These are phyloP conservation scores for Bombus superbus DNA, from an alignment of 1,140 invertebrate species.

Conservation along the genomic window DNA sequence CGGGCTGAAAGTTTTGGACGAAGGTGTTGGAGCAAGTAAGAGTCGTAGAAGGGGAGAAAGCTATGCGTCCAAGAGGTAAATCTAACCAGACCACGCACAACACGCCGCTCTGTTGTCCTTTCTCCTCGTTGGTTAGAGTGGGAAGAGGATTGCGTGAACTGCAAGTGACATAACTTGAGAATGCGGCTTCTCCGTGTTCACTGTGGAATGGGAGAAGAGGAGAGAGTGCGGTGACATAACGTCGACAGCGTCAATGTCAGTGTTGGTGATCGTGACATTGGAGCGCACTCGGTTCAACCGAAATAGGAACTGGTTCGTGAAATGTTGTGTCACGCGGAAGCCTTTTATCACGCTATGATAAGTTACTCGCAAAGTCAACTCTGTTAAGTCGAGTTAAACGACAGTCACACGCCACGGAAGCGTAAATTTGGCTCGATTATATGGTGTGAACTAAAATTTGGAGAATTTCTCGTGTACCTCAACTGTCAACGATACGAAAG, in stretches of 20 bases:
- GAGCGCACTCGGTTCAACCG: background rate
- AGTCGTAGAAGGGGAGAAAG: constrained; percentile 23
- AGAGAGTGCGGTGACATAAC: constrained; percentile 62
- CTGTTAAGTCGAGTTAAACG: no score
- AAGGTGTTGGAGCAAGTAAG: background rate
- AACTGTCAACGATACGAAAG: no score
- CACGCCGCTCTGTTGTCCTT: constrained; percentile 8
- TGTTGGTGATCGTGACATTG: constrained; percentile 43
- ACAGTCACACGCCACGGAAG: no score
- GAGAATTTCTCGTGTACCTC: no score
- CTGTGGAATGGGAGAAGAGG: background rate
- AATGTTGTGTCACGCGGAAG: background rate
- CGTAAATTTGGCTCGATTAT: no score
- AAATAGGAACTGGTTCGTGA: background rate
- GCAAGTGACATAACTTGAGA: constrained; percentile 65
- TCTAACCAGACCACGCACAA: background rate
- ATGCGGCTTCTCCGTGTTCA: constrained; percentile 36
- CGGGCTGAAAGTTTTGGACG: background rate
- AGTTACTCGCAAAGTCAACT: background rate
- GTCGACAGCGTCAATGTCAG: constrained; percentile 66
- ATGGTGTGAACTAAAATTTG: no score
- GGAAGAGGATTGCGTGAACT: constrained; percentile 50
- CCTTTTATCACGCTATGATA: background rate
- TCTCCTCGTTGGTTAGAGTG: constrained; percentile 20
- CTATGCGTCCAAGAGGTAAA: constrained; percentile 4